Base-by-base conservation (phyloP, 2,797 vertebrate genomes). In the Periophthalmus magnuspinnatus region DNA sequence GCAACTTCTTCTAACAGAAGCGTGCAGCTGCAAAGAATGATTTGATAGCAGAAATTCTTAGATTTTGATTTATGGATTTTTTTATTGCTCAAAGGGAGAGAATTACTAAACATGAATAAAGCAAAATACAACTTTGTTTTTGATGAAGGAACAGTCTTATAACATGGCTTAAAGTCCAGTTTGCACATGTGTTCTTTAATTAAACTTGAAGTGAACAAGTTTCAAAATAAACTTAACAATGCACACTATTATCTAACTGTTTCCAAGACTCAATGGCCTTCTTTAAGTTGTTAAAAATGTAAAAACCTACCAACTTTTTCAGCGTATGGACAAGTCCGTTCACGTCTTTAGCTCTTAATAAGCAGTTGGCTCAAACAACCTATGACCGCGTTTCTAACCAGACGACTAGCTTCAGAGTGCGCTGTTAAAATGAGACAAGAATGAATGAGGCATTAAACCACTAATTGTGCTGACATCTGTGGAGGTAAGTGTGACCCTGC, bases 371-470 rank as follows among this genome's bases (percentile, higher is more conserved):
- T 47, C 61, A 48, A 63, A 63, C 61, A 16, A 63, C 61, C 60
- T 62, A 41, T 41, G 60, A 62, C 60, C 60, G 19, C 19, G 6
- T 41, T 45, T 45, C 34, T n/a, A 48, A 47, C 22, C 3, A 24
- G 38, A 48, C 38, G 41, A 47, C 38, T 0, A 61, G 41, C 22
- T 63, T 21, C 38, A 19, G 38, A 17, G 61, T 7, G 38, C 14
- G 21, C 41, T 32, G 61, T 67, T n/a, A 60, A 67, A 72, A 65
- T 50, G 45, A 70, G 65, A 76, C 65, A 62, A 56, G 10, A 70
- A 72, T 67, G 41, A 69, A 65, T 33, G 69, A 75, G 59, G n/a
- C 24, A 6, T 56, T 54, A 65, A 61, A 56, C 41, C 34, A 47
- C 36, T 48, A 60, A 65, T 52, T 21, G 10, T 64, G 22, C 2